Evolutionary conservation across 2,113 vertebrate genomes (phyloP).

Genomic region (Pavo muticus): DNA sequence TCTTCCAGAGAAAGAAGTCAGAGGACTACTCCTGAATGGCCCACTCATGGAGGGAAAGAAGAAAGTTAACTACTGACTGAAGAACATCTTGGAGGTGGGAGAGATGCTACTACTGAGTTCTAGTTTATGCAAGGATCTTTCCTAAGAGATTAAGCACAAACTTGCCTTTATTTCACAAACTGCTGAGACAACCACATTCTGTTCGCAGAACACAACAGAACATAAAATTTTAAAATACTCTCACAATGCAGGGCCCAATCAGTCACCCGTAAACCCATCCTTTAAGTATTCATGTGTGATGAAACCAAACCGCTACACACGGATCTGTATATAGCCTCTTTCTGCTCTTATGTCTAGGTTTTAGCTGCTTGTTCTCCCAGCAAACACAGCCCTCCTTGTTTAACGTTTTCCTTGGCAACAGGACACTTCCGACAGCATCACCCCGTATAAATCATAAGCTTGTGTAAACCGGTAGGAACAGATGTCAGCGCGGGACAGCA

Average conservation of each 20-base stretch:
- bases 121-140: not conserved
- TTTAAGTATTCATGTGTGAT: not conserved
- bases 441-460: not conserved
- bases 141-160: not conserved
- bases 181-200: not conserved
- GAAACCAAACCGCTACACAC: not conserved
- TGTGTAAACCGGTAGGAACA: not conserved
- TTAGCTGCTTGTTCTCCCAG: not conserved
- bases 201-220: not conserved
- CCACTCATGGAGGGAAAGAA: not conserved
- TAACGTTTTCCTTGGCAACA: not conserved
- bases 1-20: not conserved
- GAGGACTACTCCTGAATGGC: not conserved
- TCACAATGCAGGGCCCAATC: not conserved
- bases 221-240: not conserved
- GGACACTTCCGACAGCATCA: not conserved
- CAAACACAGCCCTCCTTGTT: constrained; percentile 58
- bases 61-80: not conserved
- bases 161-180: not conserved
- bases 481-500: not conserved
- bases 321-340: not conserved
- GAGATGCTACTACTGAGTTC: not conserved
- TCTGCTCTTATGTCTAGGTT: not conserved
- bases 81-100: not conserved
- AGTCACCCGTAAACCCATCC: not conserved